Conservation (phyloP, 2,888 invertebrate species). For the Cryptops parisi region DNA sequence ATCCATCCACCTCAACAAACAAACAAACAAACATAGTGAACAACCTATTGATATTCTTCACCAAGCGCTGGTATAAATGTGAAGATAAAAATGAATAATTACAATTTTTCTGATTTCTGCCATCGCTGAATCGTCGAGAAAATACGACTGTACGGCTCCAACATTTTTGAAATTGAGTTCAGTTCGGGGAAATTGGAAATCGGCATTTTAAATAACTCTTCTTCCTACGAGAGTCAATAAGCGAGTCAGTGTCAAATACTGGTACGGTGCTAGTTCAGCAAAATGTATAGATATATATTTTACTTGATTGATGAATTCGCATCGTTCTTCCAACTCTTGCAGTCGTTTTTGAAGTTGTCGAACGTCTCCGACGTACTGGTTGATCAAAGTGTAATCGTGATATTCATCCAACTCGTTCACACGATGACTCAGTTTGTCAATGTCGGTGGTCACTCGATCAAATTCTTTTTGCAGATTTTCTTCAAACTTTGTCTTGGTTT, state of each 20-base stretch:
- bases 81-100: conserved; percentile 15
- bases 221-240: conserved; percentile 41
- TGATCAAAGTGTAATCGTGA: conserved; percentile 59
- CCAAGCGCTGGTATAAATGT: background rate
- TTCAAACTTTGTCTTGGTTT: conserved; percentile 69
- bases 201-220: conserved; percentile 68
- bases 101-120: conserved; percentile 58
- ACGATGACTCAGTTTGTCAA: conserved; percentile 55
- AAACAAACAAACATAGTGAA: background rate
- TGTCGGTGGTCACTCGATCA: conserved; percentile 51
- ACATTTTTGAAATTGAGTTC: conserved; percentile 50
- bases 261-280: no score
- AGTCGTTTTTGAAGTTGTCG: conserved; percentile 59
- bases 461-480: conserved; percentile 55
- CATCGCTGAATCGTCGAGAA: conserved; percentile 48
- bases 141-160: conserved; percentile 45
- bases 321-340: conserved; percentile 55
- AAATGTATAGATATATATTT: no score
- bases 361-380: conserved; percentile 58
- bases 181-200: conserved; percentile 58
- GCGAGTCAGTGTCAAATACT: no score
- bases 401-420: conserved; percentile 66
- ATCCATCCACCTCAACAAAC: conserved; percentile 58
- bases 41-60: no score
- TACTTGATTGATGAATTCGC: conserved; percentile 66